Percentiles rank a stretch among this genome's conserved stretches.
phyloP scores from a whole-genome alignment of 2,888 invertebrate genomes.

The Bombyx huttoni region DNA sequence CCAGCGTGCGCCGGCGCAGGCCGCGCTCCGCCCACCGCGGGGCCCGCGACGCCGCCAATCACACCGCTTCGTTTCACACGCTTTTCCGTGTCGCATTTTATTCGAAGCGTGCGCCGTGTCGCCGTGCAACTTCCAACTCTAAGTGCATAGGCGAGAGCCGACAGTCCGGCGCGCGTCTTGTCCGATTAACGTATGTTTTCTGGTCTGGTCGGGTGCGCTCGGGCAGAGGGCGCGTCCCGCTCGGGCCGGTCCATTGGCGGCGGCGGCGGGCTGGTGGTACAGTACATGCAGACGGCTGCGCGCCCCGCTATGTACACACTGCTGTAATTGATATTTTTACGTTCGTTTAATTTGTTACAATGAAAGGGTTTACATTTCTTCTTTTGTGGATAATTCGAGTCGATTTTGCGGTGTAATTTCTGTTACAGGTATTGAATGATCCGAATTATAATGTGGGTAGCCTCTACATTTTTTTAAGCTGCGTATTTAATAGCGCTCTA shows the following conservation, averaged over 20 bases:
- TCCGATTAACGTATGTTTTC: slow-evolving; percentile 53
- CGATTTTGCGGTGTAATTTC: background rate
- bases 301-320: slow-evolving; percentile 17
- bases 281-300: slow-evolving; percentile 11
- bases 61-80: slow-evolving; percentile 64
- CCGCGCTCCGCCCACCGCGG: slow-evolving; percentile 49
- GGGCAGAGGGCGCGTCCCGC: slow-evolving; percentile 41
- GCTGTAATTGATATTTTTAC: slow-evolving; percentile 56
- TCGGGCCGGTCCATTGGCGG: slow-evolving; percentile 13
- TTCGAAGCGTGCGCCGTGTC: slow-evolving; percentile 49
- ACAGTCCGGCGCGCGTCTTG: slow-evolving; percentile 3
- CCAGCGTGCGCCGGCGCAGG: slow-evolving; percentile 27
- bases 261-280: slow-evolving; percentile 1
- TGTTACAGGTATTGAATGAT: background rate
- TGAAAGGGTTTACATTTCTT: background rate
- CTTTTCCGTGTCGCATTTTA: slow-evolving; percentile 65
- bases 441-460: too few relatives aligned
- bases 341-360: slow-evolving; percentile 22
- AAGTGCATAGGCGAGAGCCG: slow-evolving; percentile 3
- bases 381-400: background rate
- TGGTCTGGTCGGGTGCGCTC: slow-evolving; percentile 63
- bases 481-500: too few relatives aligned
- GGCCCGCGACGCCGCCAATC: slow-evolving; percentile 63
- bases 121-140: slow-evolving; percentile 18
- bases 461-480: too few relatives aligned